Conservation (phyloP, 2,888 invertebrate genomes). For the Zelleria hepariella region DNA sequence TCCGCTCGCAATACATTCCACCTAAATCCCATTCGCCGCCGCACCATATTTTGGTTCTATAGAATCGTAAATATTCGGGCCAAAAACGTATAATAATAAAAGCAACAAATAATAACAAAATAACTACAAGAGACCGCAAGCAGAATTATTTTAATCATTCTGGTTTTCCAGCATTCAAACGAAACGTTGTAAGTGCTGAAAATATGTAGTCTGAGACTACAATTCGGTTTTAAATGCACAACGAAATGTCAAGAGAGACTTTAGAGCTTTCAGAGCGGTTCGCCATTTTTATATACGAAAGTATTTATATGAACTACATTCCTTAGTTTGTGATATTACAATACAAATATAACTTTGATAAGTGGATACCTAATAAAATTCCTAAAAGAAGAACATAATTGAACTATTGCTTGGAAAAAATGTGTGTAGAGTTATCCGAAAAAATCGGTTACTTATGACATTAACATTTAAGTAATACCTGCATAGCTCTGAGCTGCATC, state of each 20-base stretch:
- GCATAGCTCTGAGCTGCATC: too few relatives aligned
- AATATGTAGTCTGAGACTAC: neutral
- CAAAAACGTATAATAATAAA: neutral
- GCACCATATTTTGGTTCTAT: neutral
- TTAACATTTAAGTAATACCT: too few relatives aligned
- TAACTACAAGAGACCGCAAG: conserved; percentile 17
- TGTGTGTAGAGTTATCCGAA: too few relatives aligned
- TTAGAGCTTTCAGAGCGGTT: neutral
- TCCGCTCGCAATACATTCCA: too few relatives aligned
- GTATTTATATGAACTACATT: neutral
- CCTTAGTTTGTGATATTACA: neutral
- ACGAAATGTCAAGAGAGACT: neutral
- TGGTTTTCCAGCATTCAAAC: neutral
- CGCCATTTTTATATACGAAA: neutral
- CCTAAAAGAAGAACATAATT: too few relatives aligned
- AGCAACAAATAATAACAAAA: conserved; percentile 4
- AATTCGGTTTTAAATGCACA: neutral
- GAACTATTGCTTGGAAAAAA: too few relatives aligned
- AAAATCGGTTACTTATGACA: too few relatives aligned
- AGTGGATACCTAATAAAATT: too few relatives aligned
- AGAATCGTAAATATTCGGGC: neutral
- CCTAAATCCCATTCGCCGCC: neutral
- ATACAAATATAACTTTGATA: neutral
- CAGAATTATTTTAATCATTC: neutral
- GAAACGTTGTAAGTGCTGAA: neutral